These are phyloP conservation scores for Drosophila prolongata DNA, from an alignment of 2,888 invertebrate genomes.

Conservation along the genomic window DNA sequence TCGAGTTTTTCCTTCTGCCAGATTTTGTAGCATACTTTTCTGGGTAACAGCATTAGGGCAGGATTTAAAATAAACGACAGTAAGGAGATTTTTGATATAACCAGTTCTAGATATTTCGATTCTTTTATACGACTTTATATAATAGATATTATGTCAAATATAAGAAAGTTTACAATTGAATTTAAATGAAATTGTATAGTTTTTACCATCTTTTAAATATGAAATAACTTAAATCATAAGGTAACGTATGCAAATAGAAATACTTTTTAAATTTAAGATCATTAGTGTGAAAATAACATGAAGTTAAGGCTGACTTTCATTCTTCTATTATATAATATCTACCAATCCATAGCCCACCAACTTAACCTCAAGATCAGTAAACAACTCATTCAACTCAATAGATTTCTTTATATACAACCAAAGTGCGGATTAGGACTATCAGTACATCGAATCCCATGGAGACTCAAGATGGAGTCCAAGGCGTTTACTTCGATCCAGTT, in stretches of 20 bases:
- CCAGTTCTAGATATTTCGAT: background rate
- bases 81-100: background rate
- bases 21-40: slow-evolving; percentile 15
- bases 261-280: no score
- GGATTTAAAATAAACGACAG: background rate
- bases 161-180: no score
- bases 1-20: background rate
- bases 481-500: background rate
- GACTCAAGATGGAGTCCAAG: background rate
- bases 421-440: background rate
- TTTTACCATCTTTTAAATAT: no score
- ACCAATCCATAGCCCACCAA: no score
- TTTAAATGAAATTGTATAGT: no score
- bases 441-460: background rate
- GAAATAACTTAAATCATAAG: no score
- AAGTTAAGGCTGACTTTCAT: no score
- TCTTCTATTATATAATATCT: no score
- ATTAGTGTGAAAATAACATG: no score
- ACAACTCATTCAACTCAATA: background rate
- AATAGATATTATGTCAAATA: no score
- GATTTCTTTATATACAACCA: slow-evolving; percentile 1
- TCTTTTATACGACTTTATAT: no score
- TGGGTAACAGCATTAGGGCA: background rate
- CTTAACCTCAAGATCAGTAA: background rate
- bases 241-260: no score